Percentiles rank a stretch among this genome's conserved stretches.
phyloP scores from a whole-genome alignment of 2,797 vertebrate species.

The Tolypeutes matacus region DNA sequence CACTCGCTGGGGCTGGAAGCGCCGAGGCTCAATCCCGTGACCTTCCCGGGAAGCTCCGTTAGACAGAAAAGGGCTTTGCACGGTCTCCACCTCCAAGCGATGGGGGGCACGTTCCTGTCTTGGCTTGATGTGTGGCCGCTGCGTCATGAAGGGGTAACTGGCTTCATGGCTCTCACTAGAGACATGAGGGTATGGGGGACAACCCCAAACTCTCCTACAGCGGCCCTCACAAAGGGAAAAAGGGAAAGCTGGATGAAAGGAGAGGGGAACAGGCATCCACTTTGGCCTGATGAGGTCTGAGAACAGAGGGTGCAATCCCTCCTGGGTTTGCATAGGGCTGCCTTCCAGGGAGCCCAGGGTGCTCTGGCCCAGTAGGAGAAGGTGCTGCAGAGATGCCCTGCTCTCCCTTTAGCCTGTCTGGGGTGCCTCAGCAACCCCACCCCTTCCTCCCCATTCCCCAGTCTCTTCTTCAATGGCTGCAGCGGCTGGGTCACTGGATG shows the following conservation, averaged over 20 bases:
- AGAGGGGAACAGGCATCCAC: rapidly evolving
- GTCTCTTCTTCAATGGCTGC: rapidly evolving
- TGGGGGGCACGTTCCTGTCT: rapidly evolving
- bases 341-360: too few species aligned
- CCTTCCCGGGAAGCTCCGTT: rapidly evolving
- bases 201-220: too few species aligned
- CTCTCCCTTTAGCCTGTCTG: neutral
- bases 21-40: rapidly evolving
- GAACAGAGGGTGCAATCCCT: rapidly evolving
- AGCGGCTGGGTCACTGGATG: rapidly evolving
- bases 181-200: neutral
- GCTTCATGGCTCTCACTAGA: rapidly evolving
- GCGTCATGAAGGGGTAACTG: rapidly evolving
- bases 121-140: rapidly evolving
- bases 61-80: rapidly evolving
- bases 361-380: neutral
- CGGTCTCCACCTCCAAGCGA: rapidly evolving
- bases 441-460: too few species aligned
- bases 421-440: neutral
- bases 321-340: too few species aligned
- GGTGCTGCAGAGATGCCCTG: neutral
- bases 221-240: rapidly evolving
- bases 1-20: rapidly evolving
- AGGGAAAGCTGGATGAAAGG: rapidly evolving
- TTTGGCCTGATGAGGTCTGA: rapidly evolving